Base-by-base conservation (phyloP, 2,888 invertebrate species). In the Emmelina monodactyla region DNA sequence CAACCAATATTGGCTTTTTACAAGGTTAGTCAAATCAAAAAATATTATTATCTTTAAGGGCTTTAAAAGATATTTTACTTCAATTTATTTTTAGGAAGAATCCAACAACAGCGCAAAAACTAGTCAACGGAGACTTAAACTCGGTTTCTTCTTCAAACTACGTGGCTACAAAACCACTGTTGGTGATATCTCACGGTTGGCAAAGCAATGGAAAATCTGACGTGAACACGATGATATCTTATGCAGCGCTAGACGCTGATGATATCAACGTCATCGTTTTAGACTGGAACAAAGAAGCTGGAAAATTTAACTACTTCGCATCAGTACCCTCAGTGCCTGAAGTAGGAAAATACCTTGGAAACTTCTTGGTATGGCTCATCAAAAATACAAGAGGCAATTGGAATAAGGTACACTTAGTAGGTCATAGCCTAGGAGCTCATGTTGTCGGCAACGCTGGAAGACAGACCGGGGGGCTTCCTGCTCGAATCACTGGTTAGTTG, bases 111-210 rank as follows among this genome's bases (percentile, higher is more conserved):
- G 47, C 49, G 9, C 71, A 69, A 51, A 31, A 68, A 2, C 47
- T 78, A 1, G 43, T 46, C 1, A 42, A 65, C 37, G 61, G 61
- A 2, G 55, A 76, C 25, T 51, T 51, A 1, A 58, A 61, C 46
- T 50, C 58, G 4, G 47, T 72, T 16, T 41, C 46, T 22, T 54
- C 43, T 31, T 69, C 72, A 0, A 60, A 65, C 46, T 73, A 62
- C 43, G 37, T 37, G 9, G 44, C 38, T 5, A 45, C 36, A 22
- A 53, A 58, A 11, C 56, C 55, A 0, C 37, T 58, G 1, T 60
- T 58, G 33, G 64, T 72, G 3, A 48, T 72, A 22, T 61, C 63
- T 6, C 73, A 73, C 37, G 72, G 73, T 13, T 72, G 70, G 70
- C 63, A 61, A 41, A 58, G 56, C 43, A 51, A 63, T 22, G 64